Percentiles rank a stretch among this genome's conserved stretches.
Conservation (phyloP, 1,140 invertebrate genomes). For the Acromyrmex heyeri region DNA sequence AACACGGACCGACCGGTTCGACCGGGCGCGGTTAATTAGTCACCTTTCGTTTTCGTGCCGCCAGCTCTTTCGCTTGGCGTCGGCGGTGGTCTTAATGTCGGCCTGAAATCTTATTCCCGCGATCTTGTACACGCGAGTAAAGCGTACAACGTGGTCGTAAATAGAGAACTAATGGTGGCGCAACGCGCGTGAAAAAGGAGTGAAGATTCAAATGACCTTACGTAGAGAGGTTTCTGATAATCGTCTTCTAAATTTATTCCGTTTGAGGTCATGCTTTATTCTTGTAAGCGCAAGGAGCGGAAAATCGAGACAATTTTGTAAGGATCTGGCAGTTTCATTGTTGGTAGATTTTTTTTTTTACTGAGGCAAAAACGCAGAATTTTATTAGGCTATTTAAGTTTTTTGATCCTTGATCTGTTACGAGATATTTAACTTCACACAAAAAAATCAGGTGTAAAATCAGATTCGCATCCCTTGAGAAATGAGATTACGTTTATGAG, state of each 20-base stretch:
- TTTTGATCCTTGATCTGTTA: not conserved
- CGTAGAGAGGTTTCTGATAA: not conserved
- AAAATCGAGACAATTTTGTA: not conserved
- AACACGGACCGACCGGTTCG: slow-evolving; percentile 65
- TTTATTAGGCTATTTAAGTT: not conserved
- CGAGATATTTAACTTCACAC: not conserved
- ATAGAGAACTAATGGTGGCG: not conserved
- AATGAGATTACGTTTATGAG: too few species aligned
- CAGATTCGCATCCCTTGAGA: too few species aligned
- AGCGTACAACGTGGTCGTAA: not conserved
- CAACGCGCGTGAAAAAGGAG: not conserved
- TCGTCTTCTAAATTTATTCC: not conserved
- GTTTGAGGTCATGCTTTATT: not conserved
- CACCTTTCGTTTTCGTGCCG: slow-evolving; percentile 72
- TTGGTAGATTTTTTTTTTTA: not conserved
- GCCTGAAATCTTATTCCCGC: slow-evolving; percentile 3
- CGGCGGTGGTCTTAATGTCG: not conserved
- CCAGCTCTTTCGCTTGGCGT: slow-evolving; percentile 39
- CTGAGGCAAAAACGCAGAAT: not conserved
- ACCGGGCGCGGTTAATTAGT: slow-evolving; percentile 72
- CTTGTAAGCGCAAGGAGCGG: not conserved
- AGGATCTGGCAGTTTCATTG: not conserved
- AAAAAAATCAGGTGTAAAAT: not conserved
- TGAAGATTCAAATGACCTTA: not conserved
- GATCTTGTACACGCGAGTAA: not conserved